Base-by-base conservation (phyloP, 1,140 invertebrate species). In the Listronotus oregonensis region DNA sequence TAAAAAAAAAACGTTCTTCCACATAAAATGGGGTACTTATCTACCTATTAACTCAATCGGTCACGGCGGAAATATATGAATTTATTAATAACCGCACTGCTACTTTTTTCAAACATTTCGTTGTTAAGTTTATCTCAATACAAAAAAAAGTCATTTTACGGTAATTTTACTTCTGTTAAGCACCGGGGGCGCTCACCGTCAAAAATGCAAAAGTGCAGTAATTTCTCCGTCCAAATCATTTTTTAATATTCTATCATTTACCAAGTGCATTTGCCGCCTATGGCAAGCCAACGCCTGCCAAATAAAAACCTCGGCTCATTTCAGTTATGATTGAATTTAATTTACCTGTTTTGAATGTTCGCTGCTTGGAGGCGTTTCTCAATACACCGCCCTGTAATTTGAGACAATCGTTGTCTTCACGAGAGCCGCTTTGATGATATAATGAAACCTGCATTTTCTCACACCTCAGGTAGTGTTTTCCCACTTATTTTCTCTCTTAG, bases 381-480 rank as follows among this genome's bases (percentile, higher is more conserved):
- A 47, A 61, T 63, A 59, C 60, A 72, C 76, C 76, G 76, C 75
- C 72, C 74, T 78, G 73, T 78, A 77, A 78, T 78, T 78, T 76
- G 55, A 73, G 71, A 73, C 75, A 77, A 77, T 77, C 76, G 75
- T 70, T 77, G 76, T 75, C 76, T 77, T 77, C 76, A 73, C 67
- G 73, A 76, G 68, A 73, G 74, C 71, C 71, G 74, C 70, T 71
- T 74, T 77, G 76, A 77, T 77, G 76, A 76, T 77, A 76, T 77
- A 77, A 77, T 77, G 76, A 77, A 75, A 67, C 71, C 70, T 64
- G 63, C 74, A 77, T 77, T 77, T 78, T 78, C 76, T 78, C 76
- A 78, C 76, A 78, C 76, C 75, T 78, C 75, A 74, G 75, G 74
- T 75, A 76, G 67, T 75, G 73, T 75, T 76, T 76, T 76, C 76